Evolutionary conservation across 1,140 invertebrate species (phyloP).

Genomic region (Drosophila miranda): DNA sequence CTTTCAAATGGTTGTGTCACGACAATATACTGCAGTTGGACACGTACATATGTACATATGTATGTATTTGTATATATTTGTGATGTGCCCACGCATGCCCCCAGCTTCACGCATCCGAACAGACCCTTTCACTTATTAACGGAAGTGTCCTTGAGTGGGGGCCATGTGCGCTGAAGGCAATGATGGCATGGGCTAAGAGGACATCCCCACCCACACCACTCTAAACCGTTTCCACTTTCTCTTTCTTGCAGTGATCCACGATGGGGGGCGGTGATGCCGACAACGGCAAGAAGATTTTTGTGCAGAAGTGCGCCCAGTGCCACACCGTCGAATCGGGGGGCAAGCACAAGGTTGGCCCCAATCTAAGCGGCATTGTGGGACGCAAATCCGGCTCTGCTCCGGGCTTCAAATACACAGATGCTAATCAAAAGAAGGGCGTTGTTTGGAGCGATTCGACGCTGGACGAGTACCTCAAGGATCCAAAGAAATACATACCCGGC

Average conservation of each 20-base stretch:
- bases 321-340: constrained; percentile 93
- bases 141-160: no score
- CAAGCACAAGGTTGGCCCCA: constrained; percentile 95
- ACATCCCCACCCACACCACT: not conserved
- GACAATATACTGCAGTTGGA: no score
- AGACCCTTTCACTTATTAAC: no score
- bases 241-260: constrained; percentile 15
- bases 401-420: constrained; percentile 92
- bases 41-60: no score
- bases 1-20: no score
- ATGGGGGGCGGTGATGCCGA: constrained; percentile 85
- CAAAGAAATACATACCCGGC: constrained; percentile 92
- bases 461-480: constrained; percentile 88
- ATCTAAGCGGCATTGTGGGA: constrained; percentile 92
- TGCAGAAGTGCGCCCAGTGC: constrained; percentile 93
- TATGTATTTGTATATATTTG: no score
- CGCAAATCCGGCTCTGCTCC: constrained; percentile 92
- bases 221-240: not conserved
- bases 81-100: no score
- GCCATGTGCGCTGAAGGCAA: no score
- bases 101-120: no score
- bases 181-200: no score
- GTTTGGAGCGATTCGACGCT: constrained; percentile 82
- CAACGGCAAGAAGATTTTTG: constrained; percentile 95
- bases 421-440: constrained; percentile 92